A percentile compares a stretch with the other conserved stretches of the same genome.
These are phyloP conservation scores for Scolanthus callimorphus DNA, from an alignment of 92 coral and sea anemone genomes.

Conservation along the genomic window DNA sequence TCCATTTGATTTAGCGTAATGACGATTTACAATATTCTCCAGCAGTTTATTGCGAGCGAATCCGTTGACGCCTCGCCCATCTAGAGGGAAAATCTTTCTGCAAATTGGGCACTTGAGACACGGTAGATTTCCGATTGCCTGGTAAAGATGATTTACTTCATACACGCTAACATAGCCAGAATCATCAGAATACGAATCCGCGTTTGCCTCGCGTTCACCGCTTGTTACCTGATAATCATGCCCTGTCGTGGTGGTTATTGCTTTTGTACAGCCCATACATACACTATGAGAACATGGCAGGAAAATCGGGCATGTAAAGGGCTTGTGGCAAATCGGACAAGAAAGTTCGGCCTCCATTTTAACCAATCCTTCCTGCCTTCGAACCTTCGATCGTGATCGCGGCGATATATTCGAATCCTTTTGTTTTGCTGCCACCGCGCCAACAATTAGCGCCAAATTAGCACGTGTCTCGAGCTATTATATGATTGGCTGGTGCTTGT, in stretches of 20 bases:
- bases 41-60: slow-evolving; percentile 86
- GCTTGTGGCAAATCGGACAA: slow-evolving; percentile 82
- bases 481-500: slow-evolving; percentile 38
- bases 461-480: slow-evolving; percentile 47
- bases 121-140: slow-evolving; percentile 80
- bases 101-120: slow-evolving; percentile 88
- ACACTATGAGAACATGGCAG: slow-evolving; percentile 87
- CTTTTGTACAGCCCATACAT: slow-evolving; percentile 79
- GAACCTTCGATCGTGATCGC: slow-evolving; percentile 10
- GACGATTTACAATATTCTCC: slow-evolving; percentile 87
- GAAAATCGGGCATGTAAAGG: slow-evolving; percentile 74
- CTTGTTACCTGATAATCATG: slow-evolving; percentile 20
- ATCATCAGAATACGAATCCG: slow-evolving; percentile 43
- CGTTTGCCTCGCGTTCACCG: slow-evolving; percentile 23
- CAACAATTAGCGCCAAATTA: slow-evolving; percentile 84
- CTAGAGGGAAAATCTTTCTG: slow-evolving; percentile 71
- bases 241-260: slow-evolving; percentile 56
- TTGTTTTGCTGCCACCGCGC: slow-evolving; percentile 47
- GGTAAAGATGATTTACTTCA: slow-evolving; percentile 78
- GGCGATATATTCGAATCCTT: slow-evolving; percentile 18
- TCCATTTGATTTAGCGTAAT: slow-evolving; percentile 79
- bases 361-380: background rate
- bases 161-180: slow-evolving; percentile 73
- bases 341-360: slow-evolving; percentile 86
- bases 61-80: slow-evolving; percentile 68